Evolutionary conservation across 2,888 invertebrate species (phyloP), one percentile per base, ranked within the genome.

Genomic region (Nomada lathburiana): DNA sequence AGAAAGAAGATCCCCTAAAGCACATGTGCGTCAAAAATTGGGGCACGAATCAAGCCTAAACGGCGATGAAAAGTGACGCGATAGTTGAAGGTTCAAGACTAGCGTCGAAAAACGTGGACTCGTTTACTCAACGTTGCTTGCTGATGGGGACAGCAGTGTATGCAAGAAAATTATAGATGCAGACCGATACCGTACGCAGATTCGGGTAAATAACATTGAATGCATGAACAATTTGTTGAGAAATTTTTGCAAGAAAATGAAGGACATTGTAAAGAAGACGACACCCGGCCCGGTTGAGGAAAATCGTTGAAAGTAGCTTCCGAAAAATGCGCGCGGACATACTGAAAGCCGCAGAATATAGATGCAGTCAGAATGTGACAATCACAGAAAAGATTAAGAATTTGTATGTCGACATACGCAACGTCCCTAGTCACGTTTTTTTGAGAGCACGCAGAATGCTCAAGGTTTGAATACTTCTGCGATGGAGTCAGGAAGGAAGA

Each of bases 151-250:
- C n/a, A n/a, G n/a, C n/a, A n/a, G n/a, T n/a, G n/a, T n/a, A n/a
- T n/a, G n/a, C n/a, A n/a, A n/a, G n/a, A n/a, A n/a, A n/a, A n/a
- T n/a, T n/a, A n/a, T n/a, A n/a, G n/a, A n/a, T n/a, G n/a, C n/a
- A n/a, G n/a, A n/a, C n/a, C n/a, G n/a, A n/a, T n/a, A n/a, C n/a
- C n/a, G n/a, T n/a, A n/a, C n/a, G n/a, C n/a, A n/a, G n/a, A n/a
- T n/a, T n/a, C n/a, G n/a, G 60, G n/a, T n/a, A 11, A 57, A 57
- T 11, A 57, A 57, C 29, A 57, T 57, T 57, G 57, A 57, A 57
- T 16, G 57, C 57, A 57, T 26, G 26, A 57, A 57, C 4, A 16
- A 57, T 29, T 4, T 29, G 4, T 3, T 29, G 4, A 4, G 29
- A 29, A 29, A 29, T 26, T 29, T 57, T 1, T 57, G 57, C 13